Conservation (phyloP, 2,113 vertebrate species). For the Strix uralensis region DNA sequence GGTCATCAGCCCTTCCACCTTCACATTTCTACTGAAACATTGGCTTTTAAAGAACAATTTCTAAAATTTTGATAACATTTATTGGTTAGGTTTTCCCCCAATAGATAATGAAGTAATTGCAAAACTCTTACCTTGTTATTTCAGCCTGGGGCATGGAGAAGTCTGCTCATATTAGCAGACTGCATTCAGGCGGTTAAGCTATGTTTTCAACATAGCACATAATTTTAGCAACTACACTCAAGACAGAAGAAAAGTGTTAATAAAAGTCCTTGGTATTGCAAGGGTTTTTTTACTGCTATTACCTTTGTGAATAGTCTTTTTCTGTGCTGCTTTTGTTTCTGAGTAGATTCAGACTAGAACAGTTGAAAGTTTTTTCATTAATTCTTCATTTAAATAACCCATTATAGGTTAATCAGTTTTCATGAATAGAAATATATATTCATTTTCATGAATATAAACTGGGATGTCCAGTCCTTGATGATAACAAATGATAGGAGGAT, state of each 20-base stretch:
- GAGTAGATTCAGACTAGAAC: not conserved
- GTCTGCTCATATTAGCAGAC: not conserved
- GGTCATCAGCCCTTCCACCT: not conserved
- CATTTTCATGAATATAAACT: not conserved
- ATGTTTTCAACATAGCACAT: not conserved
- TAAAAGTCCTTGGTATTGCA: not conserved
- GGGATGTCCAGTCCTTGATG: not conserved
- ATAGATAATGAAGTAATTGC: not conserved
- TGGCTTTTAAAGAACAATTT: not conserved
- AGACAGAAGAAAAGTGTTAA: not conserved
- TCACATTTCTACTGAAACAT: not conserved
- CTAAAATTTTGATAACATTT: not conserved
- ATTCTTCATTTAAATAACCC: not conserved
- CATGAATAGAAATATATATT: not conserved
- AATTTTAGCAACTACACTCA: not conserved
- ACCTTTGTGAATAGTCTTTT: not conserved
- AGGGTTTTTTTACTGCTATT: not conserved
- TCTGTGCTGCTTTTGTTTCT: not conserved
- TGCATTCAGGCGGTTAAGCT: not conserved
- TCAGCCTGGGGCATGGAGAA: not conserved
- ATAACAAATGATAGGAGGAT: not conserved
- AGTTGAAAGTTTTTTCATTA: not conserved
- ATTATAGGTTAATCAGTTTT: not conserved
- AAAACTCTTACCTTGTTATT: not conserved
- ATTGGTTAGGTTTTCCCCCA: not conserved